Conservation (phyloP, 2,888 invertebrate species). For the Myopa testacea region DNA sequence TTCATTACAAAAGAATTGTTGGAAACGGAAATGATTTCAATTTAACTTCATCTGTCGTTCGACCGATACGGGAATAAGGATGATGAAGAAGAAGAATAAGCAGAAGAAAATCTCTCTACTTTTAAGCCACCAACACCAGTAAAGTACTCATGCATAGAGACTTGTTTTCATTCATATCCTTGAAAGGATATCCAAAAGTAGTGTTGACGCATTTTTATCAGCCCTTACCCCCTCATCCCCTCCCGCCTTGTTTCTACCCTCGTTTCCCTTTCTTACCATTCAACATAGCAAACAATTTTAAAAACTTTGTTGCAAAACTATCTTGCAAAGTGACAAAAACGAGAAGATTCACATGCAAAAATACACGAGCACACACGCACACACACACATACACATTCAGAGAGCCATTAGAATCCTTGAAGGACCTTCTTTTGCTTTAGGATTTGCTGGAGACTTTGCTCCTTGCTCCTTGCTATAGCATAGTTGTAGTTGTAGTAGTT, state of each 20-base stretch:
- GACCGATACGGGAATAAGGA: constrained; percentile 5
- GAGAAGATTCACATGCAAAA: constrained; percentile 6
- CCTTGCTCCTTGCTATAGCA: not conserved
- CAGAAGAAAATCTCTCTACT: not conserved
- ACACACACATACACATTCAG: not conserved
- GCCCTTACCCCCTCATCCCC: not conserved
- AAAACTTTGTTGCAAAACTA: constrained; percentile 39
- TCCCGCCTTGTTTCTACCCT: too few species aligned
- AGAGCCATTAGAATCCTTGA: constrained; percentile 34
- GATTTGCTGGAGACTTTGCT: not conserved
- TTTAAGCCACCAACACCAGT: constrained; percentile 22
- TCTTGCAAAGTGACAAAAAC: constrained; percentile 37
- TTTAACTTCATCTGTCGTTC: not conserved
- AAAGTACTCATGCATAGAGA: not conserved
- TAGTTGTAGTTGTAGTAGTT: constrained; percentile 1
- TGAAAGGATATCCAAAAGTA: constrained; percentile 33
- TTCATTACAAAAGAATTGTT: not conserved
- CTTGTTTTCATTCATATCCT: not conserved
- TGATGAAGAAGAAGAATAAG: not conserved
- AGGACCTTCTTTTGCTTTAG: constrained; percentile 24
- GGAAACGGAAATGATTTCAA: constrained; percentile 21
- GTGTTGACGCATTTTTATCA: constrained; percentile 33
- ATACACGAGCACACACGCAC: not conserved
- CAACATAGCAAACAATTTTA: not conserved
- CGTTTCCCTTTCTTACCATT: not conserved